phyloP scores from a whole-genome alignment of 2,797 vertebrate genomes.

The Mus spretus region DNA sequence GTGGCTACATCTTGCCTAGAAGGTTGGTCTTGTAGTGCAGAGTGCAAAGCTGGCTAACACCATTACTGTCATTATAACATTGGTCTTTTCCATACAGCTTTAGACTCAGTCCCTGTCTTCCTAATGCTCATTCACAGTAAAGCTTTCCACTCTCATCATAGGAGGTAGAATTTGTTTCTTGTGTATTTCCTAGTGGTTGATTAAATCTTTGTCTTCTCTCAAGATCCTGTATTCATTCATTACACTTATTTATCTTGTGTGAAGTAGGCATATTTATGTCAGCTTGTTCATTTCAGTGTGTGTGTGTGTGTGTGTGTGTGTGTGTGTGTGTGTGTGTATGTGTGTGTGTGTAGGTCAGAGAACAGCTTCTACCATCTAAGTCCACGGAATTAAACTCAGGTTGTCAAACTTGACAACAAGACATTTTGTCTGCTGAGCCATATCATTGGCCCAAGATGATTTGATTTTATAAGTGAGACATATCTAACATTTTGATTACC shows the following conservation, averaged over 20 bases:
- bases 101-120: background rate
- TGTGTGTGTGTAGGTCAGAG: background rate
- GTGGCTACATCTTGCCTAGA: background rate
- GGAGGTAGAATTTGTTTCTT: background rate
- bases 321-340: background rate
- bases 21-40: background rate
- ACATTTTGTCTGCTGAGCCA: background rate
- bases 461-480: background rate
- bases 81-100: background rate
- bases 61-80: background rate
- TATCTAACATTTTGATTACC: too few relatives aligned
- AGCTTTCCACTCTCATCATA: background rate
- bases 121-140: background rate
- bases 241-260: background rate
- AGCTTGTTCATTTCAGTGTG: background rate
- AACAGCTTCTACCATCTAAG: background rate
- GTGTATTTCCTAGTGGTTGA: background rate
- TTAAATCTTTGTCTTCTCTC: background rate
- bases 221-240: background rate
- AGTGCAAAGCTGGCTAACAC: background rate
- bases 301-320: background rate
- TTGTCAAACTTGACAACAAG: too few relatives aligned
- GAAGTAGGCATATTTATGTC: background rate
- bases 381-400: too few relatives aligned
- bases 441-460: background rate